These are phyloP conservation scores for Desmophyllum pertusum DNA, from an alignment of 92 coral and sea anemone genomes.

Conservation along the genomic window DNA sequence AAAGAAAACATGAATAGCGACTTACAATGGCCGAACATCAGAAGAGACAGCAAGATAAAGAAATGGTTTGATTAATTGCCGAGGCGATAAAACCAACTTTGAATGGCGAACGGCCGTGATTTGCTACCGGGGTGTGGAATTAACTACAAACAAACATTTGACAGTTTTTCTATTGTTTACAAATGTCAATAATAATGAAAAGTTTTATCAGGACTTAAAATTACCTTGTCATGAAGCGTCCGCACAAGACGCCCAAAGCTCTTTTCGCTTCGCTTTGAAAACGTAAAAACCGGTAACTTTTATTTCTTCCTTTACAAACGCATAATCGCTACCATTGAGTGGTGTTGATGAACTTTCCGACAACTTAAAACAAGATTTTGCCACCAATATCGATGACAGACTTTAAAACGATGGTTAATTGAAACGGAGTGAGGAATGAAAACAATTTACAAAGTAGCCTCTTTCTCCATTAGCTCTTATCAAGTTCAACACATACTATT, in stretches of 20 bases:
- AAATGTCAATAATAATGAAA: constrained; percentile 52
- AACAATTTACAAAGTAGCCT: constrained; percentile 18
- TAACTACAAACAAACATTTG: constrained; percentile 52
- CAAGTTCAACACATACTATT: background rate
- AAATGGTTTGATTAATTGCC: constrained; percentile 71
- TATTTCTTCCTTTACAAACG: background rate
- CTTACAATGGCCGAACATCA: constrained; percentile 62
- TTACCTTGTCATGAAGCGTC: constrained; percentile 36
- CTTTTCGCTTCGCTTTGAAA: background rate
- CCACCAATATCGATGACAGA: background rate
- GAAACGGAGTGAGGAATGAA: constrained; percentile 21
- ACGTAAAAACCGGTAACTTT: background rate
- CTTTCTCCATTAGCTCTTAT: constrained; percentile 7
- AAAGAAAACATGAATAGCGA: constrained; percentile 64
- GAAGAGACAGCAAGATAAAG: constrained; percentile 64
- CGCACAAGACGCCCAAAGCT: background rate
- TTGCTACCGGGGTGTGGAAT: constrained; percentile 62
- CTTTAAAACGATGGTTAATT: constrained; percentile 8
- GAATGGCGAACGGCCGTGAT: constrained; percentile 26
- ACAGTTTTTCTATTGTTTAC: constrained; percentile 51
- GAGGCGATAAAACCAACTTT: constrained; percentile 47
- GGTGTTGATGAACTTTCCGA: background rate
- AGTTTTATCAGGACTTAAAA: constrained; percentile 51
- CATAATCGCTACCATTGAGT: background rate
- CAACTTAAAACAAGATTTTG: background rate